Conservation (phyloP, 1,140 invertebrate genomes). For the Pseudoatta argentina region DNA sequence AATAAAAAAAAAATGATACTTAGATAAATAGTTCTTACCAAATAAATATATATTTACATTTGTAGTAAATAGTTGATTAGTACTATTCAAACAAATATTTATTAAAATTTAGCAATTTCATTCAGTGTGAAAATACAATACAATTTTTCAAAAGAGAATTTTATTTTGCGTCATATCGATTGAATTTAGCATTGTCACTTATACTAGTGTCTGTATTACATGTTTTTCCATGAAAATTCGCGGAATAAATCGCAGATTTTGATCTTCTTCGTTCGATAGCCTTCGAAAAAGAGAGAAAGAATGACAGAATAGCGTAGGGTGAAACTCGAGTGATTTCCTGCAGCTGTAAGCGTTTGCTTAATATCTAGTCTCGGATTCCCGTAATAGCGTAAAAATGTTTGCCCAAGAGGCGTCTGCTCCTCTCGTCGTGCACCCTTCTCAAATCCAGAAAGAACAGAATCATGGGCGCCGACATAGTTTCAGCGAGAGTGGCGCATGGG, state of each 20-base stretch:
- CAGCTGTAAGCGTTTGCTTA: constrained; percentile 80
- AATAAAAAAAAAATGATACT: too few relatives aligned
- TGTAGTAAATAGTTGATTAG: too few relatives aligned
- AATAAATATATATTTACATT: too few relatives aligned
- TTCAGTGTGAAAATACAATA: too few relatives aligned
- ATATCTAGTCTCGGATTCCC: constrained; percentile 82
- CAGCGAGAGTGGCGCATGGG: not conserved
- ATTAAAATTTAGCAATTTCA: too few relatives aligned
- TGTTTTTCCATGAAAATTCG: constrained; percentile 16
- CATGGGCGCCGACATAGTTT: constrained; percentile 41
- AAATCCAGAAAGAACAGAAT: constrained; percentile 24
- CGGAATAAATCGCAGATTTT: constrained; percentile 4
- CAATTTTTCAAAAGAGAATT: not conserved
- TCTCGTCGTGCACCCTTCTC: constrained; percentile 18
- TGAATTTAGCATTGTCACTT: not conserved
- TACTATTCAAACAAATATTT: too few relatives aligned
- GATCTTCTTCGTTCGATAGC: not conserved
- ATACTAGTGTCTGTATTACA: not conserved
- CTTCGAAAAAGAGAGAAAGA: constrained; percentile 33
- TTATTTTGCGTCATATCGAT: not conserved
- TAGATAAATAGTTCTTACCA: too few relatives aligned
- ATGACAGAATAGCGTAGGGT: constrained; percentile 28
- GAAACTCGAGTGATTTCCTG: constrained; percentile 64
- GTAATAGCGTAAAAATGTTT: constrained; percentile 85
- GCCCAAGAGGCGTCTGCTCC: constrained; percentile 69